Base-by-base conservation (phyloP, 2,797 vertebrate species). In the Cichlasoma orientale region DNA sequence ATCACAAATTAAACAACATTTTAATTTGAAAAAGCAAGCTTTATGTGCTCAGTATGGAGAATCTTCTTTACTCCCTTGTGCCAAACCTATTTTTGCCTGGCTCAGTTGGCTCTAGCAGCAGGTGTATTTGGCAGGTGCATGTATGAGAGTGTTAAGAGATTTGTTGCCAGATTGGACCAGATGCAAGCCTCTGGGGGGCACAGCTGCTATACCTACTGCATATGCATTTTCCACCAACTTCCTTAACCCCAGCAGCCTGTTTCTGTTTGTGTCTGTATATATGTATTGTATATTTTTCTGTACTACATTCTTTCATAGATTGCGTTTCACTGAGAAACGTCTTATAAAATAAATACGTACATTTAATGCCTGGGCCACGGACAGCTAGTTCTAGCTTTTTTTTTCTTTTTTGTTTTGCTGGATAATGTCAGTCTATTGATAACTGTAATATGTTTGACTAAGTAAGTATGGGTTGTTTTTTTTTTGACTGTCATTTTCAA, bases 121-220 rank as follows among this genome's bases (percentile, higher is more conserved):
- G 78, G 90, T 90, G 80, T 80, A 82, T 52, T 84, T 89, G 92
- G 86, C 90, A 91, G 84, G 89, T 89, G 85, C 80, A 72, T 77
- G 69, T 73, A n/a, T 77, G 69, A 77, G 78, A 80, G 72, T 84
- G 77, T 73, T 50, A 76, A 58, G 63, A 82, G 29, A 73, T 75
- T 76, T 70, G 86, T 87, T 91, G 87, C 93, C 90, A 93, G 88
- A 93, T 80, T 93, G 92, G 88, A 89, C 85, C 92, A 94, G 90
- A 94, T 93, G 93, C 77, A 88, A 88, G 92, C 92, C 92, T 92
- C 87, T 90, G 85, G 89, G 89, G 92, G 90, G 78, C 85, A 88
- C 91, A 93, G 90, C 90, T 94, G 93, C 83, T 88, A 59, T 74
- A 66, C 77, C 78, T 87, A 72, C 72, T 38, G 82, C 88, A 77